phyloP scores from a whole-genome alignment of 1,140 invertebrate species.

The Anthonomus grandis region DNA sequence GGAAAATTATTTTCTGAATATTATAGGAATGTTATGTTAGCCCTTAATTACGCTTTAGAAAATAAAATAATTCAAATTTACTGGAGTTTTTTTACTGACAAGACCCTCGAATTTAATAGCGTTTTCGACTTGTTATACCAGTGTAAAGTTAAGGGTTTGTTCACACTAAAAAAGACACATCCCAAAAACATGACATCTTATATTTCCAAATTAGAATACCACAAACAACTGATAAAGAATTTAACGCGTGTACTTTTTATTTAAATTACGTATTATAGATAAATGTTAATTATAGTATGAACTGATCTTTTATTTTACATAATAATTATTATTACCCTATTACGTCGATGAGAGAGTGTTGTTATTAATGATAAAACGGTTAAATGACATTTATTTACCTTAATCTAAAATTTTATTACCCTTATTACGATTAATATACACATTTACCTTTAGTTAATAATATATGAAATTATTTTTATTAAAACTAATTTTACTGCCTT shows the following conservation, averaged over 20 bases:
- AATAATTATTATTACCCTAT: constrained; percentile 1
- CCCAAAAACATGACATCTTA: constrained; percentile 5
- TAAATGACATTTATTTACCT: neutral
- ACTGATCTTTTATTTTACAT: neutral
- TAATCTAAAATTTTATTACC: neutral
- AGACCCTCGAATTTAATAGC: no score
- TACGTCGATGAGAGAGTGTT: constrained; percentile 1
- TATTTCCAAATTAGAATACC: constrained; percentile 4
- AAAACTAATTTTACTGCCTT: no score
- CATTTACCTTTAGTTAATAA: neutral
- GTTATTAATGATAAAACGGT: neutral
- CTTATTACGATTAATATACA: neutral
- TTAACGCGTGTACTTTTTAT: neutral
- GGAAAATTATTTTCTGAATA: no score
- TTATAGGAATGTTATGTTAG: no score
- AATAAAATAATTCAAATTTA: no score
- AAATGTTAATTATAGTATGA: no score
- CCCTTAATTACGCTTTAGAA: no score
- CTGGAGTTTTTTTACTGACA: no score
- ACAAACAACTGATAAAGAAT: neutral
- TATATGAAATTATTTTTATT: no score
- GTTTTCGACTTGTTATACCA: no score
- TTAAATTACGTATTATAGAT: constrained; percentile 7
- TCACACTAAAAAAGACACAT: no score
- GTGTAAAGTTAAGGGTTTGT: no score